A percentile compares a stretch with the other conserved stretches of the same genome.
Evolutionary conservation across 1,140 invertebrate genomes (phyloP).

Genomic region (Aphis gossypii): DNA sequence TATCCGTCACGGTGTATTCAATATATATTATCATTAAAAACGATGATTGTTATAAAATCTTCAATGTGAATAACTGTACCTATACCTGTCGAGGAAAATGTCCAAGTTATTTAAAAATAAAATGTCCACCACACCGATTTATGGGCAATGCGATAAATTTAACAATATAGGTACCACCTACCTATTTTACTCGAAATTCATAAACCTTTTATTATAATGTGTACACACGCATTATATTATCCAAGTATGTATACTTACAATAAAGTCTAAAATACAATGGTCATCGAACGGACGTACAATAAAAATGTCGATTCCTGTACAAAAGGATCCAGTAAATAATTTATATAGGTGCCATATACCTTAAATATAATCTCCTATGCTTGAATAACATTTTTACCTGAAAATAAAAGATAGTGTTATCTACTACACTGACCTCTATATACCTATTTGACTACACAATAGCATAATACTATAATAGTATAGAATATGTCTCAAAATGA

Average conservation of each 20-base stretch:
- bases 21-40: neutral
- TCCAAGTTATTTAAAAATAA: neutral
- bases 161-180: neutral
- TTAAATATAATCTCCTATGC: too few relatives aligned
- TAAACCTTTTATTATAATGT: neutral
- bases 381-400: neutral
- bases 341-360: neutral
- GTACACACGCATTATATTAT: neutral
- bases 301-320: neutral
- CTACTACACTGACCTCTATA: too few relatives aligned
- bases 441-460: too few relatives aligned
- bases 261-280: neutral
- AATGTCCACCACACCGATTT: neutral
- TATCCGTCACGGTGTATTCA: neutral
- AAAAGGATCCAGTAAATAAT: neutral
- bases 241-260: neutral
- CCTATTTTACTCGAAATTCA: neutral
- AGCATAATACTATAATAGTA: too few relatives aligned
- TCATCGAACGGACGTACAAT: neutral
- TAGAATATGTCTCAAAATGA: neutral
- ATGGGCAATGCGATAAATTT: neutral
- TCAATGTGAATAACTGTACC: neutral
- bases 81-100: neutral
- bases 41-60: constrained; percentile 6
- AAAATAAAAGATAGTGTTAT: neutral